These are phyloP conservation scores for Chionodraco myersi DNA, from an alignment of 2,113 vertebrate species.

Conservation along the genomic window DNA sequence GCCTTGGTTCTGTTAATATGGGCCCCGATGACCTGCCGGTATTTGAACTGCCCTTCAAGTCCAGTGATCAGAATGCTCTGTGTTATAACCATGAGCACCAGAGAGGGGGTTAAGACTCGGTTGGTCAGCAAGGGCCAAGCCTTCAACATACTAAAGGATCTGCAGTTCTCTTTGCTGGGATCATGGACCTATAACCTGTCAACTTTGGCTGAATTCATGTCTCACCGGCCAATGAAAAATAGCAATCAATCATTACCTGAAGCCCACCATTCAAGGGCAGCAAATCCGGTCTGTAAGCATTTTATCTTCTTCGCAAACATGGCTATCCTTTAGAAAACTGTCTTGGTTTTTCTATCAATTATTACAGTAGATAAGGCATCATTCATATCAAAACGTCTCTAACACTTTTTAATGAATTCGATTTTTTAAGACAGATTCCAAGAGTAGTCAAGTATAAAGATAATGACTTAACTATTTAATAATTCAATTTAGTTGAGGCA, in stretches of 20 bases:
- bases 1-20: slow-evolving; percentile 76
- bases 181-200: slow-evolving; percentile 66
- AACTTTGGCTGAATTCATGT: slow-evolving; percentile 69
- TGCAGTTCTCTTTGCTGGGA: slow-evolving; percentile 63
- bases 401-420: too few relatives aligned
- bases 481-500: background rate
- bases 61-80: slow-evolving; percentile 64
- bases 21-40: slow-evolving; percentile 72
- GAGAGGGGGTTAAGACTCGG: slow-evolving; percentile 75
- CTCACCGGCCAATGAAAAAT: slow-evolving; percentile 59
- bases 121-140: slow-evolving; percentile 71
- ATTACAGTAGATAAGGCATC: background rate
- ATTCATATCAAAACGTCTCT: slow-evolving; percentile 4
- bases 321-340: background rate
- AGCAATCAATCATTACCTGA: slow-evolving; percentile 70
- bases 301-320: slow-evolving; percentile 41
- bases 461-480: background rate
- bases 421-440: background rate
- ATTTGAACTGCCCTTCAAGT: slow-evolving; percentile 76
- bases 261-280: slow-evolving; percentile 48
- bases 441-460: background rate
- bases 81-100: slow-evolving; percentile 60
- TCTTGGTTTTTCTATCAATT: slow-evolving; percentile 1
- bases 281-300: slow-evolving; percentile 64
- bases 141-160: slow-evolving; percentile 72